Evolutionary conservation across 2,888 invertebrate genomes (phyloP), one percentile per base, ranked within the genome.

Genomic region (Brachyptera risi): DNA sequence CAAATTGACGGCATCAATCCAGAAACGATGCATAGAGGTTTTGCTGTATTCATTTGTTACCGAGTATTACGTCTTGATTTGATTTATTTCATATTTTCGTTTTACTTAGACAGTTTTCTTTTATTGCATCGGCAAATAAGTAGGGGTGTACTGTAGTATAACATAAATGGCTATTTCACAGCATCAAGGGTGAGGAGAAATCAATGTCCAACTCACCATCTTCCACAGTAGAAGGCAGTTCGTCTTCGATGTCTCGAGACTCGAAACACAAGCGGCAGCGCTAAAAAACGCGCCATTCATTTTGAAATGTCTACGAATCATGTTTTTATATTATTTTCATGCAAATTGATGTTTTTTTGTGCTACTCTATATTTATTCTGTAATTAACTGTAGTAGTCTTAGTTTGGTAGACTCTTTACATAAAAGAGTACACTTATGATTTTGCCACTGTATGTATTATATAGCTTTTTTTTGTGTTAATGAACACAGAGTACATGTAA

Each of bases 151-250:
- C 42, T 15, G 42, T 42, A 42, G 42, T 42, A 21, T 42, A 42
- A 42, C 42, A 21, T 9, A n/a, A 42, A 21, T 42, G 42, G 17
- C 17, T 60, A 49, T 57, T 44, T 38, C 42, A 26, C 58, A 59
- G 60, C 38, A 9, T 54, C 37, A 37, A 37, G 63, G 58, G 44
- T 54, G 56, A 49, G 44, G 58, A 42, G 54, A 51, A 57, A 38
- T 58, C 51, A 60, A 58, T 35, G 31, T 58, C 63, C 24, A 51
- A 44, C 13, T 57, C 63, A 21, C 56, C 51, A 56, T 56, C 40
- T 13, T 38, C 40, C 21, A 56, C 13, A 21, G 19, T n/a, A n/a
- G n/a, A n/a, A n/a, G n/a, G n/a, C n/a, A n/a, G n/a, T n/a, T n/a
- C 17, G 40, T 19, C 40, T 21, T 38, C 40, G 24, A 40, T 24